Evolutionary conservation across 92 coral and sea anemone species (phyloP).

Genomic region (Phenganax marumi): DNA sequence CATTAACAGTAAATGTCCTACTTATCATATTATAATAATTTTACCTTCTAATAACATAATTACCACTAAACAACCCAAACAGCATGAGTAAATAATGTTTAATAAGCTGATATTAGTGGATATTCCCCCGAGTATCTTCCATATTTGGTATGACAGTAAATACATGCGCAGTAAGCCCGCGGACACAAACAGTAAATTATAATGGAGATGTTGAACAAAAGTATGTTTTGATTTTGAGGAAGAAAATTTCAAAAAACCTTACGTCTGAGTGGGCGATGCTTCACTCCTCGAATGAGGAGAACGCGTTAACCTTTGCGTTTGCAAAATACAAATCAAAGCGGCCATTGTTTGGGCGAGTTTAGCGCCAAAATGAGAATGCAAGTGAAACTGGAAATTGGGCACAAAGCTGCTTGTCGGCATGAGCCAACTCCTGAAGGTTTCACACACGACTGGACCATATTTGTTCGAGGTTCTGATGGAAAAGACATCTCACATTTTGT

Average conservation of each 20-base stretch:
- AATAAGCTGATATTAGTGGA: neutral
- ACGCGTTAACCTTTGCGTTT: slow-evolving; percentile 1
- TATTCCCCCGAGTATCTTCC: neutral
- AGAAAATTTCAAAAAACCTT: neutral
- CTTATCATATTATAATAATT: no score
- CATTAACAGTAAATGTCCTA: no score
- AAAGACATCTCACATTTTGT: slow-evolving; percentile 95
- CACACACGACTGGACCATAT: slow-evolving; percentile 94
- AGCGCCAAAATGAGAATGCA: slow-evolving; percentile 60
- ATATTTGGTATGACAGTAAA: slow-evolving; percentile 38
- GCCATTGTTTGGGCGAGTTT: slow-evolving; percentile 17
- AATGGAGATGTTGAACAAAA: neutral
- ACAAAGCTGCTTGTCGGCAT: slow-evolving; percentile 86
- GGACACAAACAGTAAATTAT: neutral
- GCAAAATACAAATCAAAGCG: slow-evolving; percentile 40
- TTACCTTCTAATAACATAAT: no score
- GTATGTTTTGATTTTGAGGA: slow-evolving; percentile 6
- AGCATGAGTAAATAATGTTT: no score
- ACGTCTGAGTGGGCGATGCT: neutral
- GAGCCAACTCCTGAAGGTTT: slow-evolving; percentile 81
- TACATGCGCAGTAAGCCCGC: slow-evolving; percentile 36
- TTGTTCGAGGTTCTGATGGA: slow-evolving; percentile 89
- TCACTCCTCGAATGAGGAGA: neutral
- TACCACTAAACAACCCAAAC: no score
- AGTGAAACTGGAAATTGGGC: slow-evolving; percentile 94